Percentiles rank a stretch among this genome's conserved stretches.
Conservation (phyloP, 1,140 invertebrate genomes). For the Heliconius congener region DNA sequence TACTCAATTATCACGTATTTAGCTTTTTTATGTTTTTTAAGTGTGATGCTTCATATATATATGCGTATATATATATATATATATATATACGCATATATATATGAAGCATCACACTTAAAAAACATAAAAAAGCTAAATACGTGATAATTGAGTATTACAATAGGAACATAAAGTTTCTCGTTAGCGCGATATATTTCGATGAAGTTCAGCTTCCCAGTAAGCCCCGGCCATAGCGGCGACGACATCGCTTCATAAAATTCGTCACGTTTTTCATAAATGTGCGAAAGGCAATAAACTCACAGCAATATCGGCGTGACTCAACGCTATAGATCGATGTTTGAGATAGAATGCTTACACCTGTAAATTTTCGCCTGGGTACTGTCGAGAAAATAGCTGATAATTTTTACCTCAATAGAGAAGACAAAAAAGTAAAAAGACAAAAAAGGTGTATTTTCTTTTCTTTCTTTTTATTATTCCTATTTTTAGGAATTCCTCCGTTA, state of each 20-base stretch:
- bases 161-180: neutral
- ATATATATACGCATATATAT: too few relatives aligned
- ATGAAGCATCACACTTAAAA: neutral
- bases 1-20: neutral
- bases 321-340: constrained; percentile 33
- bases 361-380: neutral
- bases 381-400: neutral
- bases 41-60: neutral
- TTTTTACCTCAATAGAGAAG: neutral
- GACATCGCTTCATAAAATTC: constrained; percentile 36
- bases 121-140: neutral
- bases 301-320: constrained; percentile 40
- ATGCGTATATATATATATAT: too few relatives aligned
- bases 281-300: constrained; percentile 47
- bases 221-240: constrained; percentile 14
- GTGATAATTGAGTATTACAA: neutral
- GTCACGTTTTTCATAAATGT: constrained; percentile 59
- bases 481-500: too few relatives aligned
- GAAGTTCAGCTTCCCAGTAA: neutral
- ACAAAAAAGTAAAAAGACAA: too few relatives aligned
- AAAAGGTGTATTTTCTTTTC: neutral
- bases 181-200: neutral
- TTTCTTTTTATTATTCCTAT: neutral
- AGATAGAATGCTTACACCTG: constrained; percentile 17
- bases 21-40: neutral